Conservation (phyloP, 2,797 vertebrate species). For the Clamator glandarius region DNA sequence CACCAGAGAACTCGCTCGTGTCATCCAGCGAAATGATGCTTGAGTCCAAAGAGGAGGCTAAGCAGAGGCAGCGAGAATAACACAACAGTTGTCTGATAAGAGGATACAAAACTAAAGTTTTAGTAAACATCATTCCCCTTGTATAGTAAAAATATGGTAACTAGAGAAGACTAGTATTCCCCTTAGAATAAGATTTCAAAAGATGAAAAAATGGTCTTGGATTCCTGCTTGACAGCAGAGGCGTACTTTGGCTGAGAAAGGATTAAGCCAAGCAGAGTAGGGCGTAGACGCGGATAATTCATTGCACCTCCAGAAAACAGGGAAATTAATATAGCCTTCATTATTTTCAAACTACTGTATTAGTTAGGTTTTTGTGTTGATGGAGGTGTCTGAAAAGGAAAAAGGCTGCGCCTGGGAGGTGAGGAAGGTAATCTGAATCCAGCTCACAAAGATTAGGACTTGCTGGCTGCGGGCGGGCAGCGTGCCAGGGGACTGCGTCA, state of each 20-base stretch:
- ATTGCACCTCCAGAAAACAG: not conserved
- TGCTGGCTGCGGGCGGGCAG: not conserved
- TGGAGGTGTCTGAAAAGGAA: not conserved
- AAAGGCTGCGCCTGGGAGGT: not conserved
- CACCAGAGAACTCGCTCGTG: slow-evolving; percentile 85
- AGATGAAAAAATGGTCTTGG: not conserved
- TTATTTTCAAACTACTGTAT: not conserved
- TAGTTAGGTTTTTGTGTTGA: not conserved
- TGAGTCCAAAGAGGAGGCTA: slow-evolving; percentile 27
- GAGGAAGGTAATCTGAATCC: not conserved
- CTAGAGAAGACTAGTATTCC: not conserved
- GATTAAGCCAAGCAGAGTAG: not conserved
- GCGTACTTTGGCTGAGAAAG: not conserved
- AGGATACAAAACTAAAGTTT: not conserved
- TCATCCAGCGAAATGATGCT: slow-evolving; percentile 71
- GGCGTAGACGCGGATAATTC: not conserved
- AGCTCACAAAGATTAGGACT: not conserved
- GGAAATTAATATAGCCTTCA: not conserved
- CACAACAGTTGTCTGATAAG: not conserved
- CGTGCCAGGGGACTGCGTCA: not conserved
- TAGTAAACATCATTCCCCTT: slow-evolving; percentile 33
- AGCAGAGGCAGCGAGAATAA: not conserved
- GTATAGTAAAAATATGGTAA: not conserved
- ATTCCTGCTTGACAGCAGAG: not conserved
- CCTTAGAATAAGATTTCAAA: not conserved